These are phyloP conservation scores for Chromoteleia sp. DNA, from an alignment of 2,888 invertebrate species.

Conservation along the genomic window DNA sequence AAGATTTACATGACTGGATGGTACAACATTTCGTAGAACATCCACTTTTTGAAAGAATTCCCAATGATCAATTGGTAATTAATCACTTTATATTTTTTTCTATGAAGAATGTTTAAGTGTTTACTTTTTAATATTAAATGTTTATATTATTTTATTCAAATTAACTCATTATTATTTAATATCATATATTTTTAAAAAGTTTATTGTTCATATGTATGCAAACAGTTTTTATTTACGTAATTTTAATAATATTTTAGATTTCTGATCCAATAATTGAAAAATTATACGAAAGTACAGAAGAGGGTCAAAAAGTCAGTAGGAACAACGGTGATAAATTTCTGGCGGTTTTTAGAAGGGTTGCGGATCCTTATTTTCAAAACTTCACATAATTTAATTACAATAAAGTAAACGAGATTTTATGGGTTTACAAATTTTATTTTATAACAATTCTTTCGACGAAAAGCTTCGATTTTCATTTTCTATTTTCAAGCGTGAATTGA, in stretches of 20 bases:
- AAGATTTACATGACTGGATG: constrained; percentile 99
- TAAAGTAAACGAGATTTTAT: constrained; percentile 9
- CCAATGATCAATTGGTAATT: constrained; percentile 90
- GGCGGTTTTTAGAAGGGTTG: constrained; percentile 93
- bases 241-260: constrained; percentile 86
- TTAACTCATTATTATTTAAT: neutral
- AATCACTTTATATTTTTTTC: constrained; percentile 2
- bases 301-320: constrained; percentile 98
- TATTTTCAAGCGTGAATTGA: neutral
- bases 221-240: no score
- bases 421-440: neutral
- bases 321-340: constrained; percentile 97
- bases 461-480: constrained; percentile 9
- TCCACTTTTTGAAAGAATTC: constrained; percentile 93
- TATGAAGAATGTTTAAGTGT: no score
- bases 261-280: constrained; percentile 94
- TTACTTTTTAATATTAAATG: no score
- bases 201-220: no score
- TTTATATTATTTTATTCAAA: no score
- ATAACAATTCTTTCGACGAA: neutral
- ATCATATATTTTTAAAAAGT: neutral
- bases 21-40: constrained; percentile 95
- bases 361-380: constrained; percentile 84
- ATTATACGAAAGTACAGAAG: constrained; percentile 96
- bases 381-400: constrained; percentile 59